phyloP scores from a whole-genome alignment of 1,140 invertebrate genomes.

The Acromyrmex echinatior region DNA sequence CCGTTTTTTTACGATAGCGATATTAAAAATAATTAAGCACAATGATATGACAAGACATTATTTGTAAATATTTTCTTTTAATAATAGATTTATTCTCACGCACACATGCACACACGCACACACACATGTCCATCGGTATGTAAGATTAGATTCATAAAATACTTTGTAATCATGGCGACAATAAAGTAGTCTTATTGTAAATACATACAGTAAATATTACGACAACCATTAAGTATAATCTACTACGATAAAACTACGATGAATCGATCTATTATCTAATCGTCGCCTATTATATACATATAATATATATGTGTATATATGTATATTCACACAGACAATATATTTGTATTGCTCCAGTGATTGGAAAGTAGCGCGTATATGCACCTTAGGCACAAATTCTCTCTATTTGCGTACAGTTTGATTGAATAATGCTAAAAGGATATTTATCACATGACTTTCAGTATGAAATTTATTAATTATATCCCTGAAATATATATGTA shows the following conservation, averaged over 20 bases:
- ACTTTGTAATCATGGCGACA: slow-evolving; percentile 15
- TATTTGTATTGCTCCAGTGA: slow-evolving; percentile 74
- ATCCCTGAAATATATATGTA: slow-evolving; percentile 60
- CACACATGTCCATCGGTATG: not conserved
- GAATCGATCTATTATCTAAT: slow-evolving; percentile 62
- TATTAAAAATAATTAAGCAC: slow-evolving; percentile 24
- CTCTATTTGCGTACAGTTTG: slow-evolving; percentile 31
- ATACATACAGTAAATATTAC: slow-evolving; percentile 40
- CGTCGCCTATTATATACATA: slow-evolving; percentile 45
- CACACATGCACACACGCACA: not conserved
- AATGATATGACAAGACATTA: slow-evolving; percentile 62
- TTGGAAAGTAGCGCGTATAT: slow-evolving; percentile 37
- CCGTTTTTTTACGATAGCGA: slow-evolving; percentile 33
- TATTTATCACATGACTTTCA: slow-evolving; percentile 65
- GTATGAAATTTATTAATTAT: slow-evolving; percentile 51
- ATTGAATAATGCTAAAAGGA: slow-evolving; percentile 55
- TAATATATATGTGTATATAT: not conserved
- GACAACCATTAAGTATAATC: slow-evolving; percentile 19
- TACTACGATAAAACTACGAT: not conserved
- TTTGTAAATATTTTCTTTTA: slow-evolving; percentile 13
- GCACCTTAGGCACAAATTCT: slow-evolving; percentile 69
- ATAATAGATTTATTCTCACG: slow-evolving; percentile 27
- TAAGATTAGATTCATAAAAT: slow-evolving; percentile 37
- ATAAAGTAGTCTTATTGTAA: slow-evolving; percentile 32
- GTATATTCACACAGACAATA: not conserved